Base-by-base conservation (phyloP, 1,140 invertebrate genomes). In the Chrysopa pallens region DNA sequence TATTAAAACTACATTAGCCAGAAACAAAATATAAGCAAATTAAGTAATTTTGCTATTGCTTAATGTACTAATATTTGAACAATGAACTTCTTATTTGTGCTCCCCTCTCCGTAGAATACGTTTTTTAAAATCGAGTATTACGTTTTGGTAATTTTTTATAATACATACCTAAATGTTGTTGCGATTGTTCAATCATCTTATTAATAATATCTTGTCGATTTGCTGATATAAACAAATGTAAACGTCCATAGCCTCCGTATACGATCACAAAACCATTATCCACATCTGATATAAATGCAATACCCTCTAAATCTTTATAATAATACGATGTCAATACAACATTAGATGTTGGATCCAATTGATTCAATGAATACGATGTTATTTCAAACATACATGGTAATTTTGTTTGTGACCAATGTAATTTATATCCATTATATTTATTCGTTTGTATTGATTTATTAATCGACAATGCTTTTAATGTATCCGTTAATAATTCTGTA, bases 361-460 rank as follows among this genome's bases (percentile, higher is more conserved):
- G 93, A 60, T 94, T 82, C 15, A 98, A 59, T 40, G 87, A 86
- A 56, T 79, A 84, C 7, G 86, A 77, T 23, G 85, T 87, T 1
- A 96, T 79, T 70, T 94, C 87, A 41, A 98, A 66, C 6, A 89
- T 72, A 12, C 92, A 76, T 4, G 89, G 86, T 29, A 94, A 66
- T 48, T 80, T 72, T 38, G 80, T 84, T 39, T 92, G 90, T 40
- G 89, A 91, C 91, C 93, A 98, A 55, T 93, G 91, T 55, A 89
- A 78, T 67, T 98, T 98, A 57, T 83, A 89, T 8, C 84, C 86
- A 70, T 84, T 78, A 62, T 84, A 94, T 23, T 23, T 23, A 23
- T 23, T 23, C 17, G 17, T 23, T 5, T 23, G 17, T 23, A 23
- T 14, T 29, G 23, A 42, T 27, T 45, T 44, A 68, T 66, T 72